Conservation (phyloP, 2,888 invertebrate genomes). For the Pachycephus smyrnensis region DNA sequence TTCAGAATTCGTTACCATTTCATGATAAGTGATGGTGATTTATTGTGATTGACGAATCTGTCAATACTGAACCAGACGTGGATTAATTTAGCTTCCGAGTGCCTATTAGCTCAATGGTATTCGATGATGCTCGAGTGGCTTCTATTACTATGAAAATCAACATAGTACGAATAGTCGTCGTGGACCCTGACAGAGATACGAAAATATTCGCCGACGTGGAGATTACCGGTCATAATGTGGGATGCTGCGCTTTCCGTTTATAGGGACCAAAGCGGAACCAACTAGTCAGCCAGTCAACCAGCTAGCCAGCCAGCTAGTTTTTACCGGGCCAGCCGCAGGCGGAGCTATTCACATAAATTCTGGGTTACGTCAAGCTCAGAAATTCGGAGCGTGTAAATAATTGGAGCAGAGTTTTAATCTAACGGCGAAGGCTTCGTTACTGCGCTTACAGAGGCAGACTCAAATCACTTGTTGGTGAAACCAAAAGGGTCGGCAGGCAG, state of each 20-base stretch:
- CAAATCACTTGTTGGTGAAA: constrained; percentile 1
- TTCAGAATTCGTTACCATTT: not conserved
- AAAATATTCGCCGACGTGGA: not conserved
- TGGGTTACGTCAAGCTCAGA: constrained; percentile 4
- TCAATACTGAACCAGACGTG: not conserved
- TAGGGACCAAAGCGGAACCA: not conserved
- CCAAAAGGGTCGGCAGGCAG: constrained; percentile 8
- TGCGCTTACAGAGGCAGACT: not conserved
- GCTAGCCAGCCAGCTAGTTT: not conserved
- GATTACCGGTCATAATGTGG: not conserved
- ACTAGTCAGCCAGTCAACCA: not conserved
- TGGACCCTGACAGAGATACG: not conserved
- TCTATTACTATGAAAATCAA: not conserved
- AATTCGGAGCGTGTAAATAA: constrained; percentile 34
- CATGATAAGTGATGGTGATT: not conserved
- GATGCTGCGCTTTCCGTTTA: not conserved
- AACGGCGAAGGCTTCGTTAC: not conserved
- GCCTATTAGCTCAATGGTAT: not conserved
- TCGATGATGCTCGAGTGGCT: not conserved
- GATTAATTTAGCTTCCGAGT: not conserved
- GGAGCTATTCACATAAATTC: constrained; percentile 5
- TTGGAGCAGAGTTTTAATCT: constrained; percentile 6
- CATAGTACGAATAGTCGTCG: not conserved
- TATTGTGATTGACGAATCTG: not conserved
- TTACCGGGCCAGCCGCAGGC: not conserved